These are phyloP conservation scores for Meteorus colon DNA, from an alignment of 2,888 invertebrate genomes.

Conservation along the genomic window DNA sequence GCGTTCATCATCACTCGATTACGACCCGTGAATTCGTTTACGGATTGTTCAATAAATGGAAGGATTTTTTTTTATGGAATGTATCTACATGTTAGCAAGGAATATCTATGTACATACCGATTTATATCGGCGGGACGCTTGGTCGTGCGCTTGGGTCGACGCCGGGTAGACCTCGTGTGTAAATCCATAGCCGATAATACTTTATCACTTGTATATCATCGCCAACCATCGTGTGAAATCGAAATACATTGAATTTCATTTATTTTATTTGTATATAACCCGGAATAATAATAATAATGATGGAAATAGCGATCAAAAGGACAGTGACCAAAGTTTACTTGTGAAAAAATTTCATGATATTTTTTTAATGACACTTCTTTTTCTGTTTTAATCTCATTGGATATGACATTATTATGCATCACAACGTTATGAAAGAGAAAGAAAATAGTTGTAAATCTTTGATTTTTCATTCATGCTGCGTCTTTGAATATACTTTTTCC, in stretches of 20 bases:
- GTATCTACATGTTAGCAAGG: slow-evolving; percentile 22
- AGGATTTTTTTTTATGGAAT: not conserved
- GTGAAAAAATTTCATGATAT: not conserved
- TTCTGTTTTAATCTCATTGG: not conserved
- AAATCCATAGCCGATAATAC: slow-evolving; percentile 39
- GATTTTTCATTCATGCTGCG: too few species aligned
- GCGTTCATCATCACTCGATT: not conserved
- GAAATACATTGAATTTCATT: slow-evolving; percentile 41
- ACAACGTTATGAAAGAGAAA: too few species aligned
- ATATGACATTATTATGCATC: not conserved
- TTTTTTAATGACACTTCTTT: not conserved
- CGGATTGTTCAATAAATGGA: not conserved
- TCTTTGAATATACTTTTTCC: not conserved
- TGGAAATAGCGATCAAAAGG: not conserved
- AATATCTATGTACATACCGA: slow-evolving; percentile 33
- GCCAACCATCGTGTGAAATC: slow-evolving; percentile 24
- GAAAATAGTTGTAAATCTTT: too few species aligned
- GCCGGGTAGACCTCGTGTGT: slow-evolving; percentile 24
- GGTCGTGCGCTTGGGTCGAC: slow-evolving; percentile 30
- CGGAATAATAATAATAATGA: not conserved
- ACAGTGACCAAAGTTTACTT: not conserved
- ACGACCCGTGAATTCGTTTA: not conserved
- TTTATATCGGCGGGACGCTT: slow-evolving; percentile 30
- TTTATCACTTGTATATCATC: slow-evolving; percentile 38
- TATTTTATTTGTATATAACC: slow-evolving; percentile 25